Base-by-base conservation (phyloP, 2,797 vertebrate genomes). In the Tragopan temminckii region DNA sequence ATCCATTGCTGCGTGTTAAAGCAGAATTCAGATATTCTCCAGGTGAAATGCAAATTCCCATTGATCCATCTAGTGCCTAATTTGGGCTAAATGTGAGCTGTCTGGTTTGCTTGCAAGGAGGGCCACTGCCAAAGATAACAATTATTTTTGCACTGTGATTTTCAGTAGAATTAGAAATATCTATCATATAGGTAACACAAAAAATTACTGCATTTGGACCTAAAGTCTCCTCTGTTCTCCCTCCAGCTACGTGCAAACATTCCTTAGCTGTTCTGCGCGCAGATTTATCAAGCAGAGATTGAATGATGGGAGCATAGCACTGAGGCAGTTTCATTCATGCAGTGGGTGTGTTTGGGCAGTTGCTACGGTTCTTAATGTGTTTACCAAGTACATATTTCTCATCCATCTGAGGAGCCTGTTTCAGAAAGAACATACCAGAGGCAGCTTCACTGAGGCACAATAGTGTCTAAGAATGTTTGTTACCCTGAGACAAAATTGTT, bases 341-440 rank as follows among this genome's bases (percentile, higher is more conserved):
- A 63, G 58, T 62, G 43, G 33, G 40, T 80, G 48, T 64, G 58
- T 64, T 92, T 69, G 62, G 62, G 33, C 57, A 87, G 83, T 87
- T 93, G 78, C 78, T 94, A 64, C 5, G 1, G 53, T 18, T 90
- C 38, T 85, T 82, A 40, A 55, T 62, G 89, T 89, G 58, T 69
- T 95, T 89, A 79, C 52, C 43, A 70, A 85, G 48, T 70, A 33
- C 33, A 24, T 71, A 78, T 89, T 89, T 90, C 63, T 80, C 50
- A 88, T 69, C 25, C 29, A 46, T 80, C 19, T 38, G 38, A 76
- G 23, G 15, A 82, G 6, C 8, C 38, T 80, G 16, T 89, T 88
- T 89, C 76, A 83, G 29, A 3, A 63, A 31, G 20, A 63, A 27
- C 20, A 62, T 69, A 55, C 0, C 31, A 69, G 45, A 4, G 5